Base-by-base conservation (phyloP, 2,113 vertebrate genomes). In the Pomatorhinus ruficollis region DNA sequence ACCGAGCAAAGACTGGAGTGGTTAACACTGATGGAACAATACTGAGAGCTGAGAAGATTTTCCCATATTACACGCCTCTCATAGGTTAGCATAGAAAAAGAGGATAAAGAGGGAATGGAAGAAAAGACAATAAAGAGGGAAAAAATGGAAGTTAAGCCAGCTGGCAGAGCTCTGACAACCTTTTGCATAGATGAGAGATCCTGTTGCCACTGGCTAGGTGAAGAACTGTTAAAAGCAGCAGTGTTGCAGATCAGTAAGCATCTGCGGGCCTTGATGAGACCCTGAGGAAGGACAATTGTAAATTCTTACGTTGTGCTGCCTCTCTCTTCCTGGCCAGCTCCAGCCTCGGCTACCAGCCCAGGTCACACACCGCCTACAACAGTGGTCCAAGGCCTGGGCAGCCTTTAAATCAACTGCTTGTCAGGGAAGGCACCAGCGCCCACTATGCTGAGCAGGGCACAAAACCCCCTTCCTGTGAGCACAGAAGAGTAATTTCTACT, bases 131-230 rank as follows among this genome's bases (percentile, higher is more conserved):
- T 31, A 4, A 22, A 47, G 17, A 45, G 5, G 11, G 39, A 3
- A 19, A 19, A 70, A 75, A 44, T 9, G 27, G 23, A 68, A 69
- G 19, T 11, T 7, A 40, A n/a, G 49, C 10, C 63, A 92, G 28
- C 10, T 35, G 53, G 24, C 19, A 49, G 8, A 28, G 49, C 27
- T 37, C 53, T 8, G 6, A 21, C 30, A 64, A 20, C 37, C 19
- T 23, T 70, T 47, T 7, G 24, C 18, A 10, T 4, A 60, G 66
- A 47, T 20, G 31, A 16, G 16, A 68, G 14, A 60, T 22, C 19
- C 21, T 25, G 4, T 2, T 27, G 44, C 30, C 24, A 15, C 8
- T 0, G 0, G 0, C 20, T 37, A 1, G 0, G 10, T 3, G 12
- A 63, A 14, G 27, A 78, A 20, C 23, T 23, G 52, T 39, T 66